Evolutionary conservation across 2,113 vertebrate genomes (phyloP), one percentile per base, ranked within the genome.

Genomic region (Periophthalmus modestus): DNA sequence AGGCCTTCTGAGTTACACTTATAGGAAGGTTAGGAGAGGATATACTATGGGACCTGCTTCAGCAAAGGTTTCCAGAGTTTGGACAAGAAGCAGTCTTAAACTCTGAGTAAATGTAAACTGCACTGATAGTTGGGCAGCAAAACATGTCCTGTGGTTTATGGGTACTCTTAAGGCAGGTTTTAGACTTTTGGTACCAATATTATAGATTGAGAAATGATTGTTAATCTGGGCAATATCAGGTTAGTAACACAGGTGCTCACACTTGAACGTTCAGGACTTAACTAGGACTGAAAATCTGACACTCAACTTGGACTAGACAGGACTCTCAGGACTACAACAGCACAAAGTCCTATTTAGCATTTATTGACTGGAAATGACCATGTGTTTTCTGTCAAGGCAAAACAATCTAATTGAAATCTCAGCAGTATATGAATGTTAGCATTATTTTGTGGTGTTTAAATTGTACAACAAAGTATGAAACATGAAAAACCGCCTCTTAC

Each of bases 401-500:
- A 62, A 62, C 16, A 15, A 11, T 16, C 16, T 23, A 21, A 9
- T 57, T 23, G 21, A 23, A 62, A 16, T 62, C 28, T 62, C 18
- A 9, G 23, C 24, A 18, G 28, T 28, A 33, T 23, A 67, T 48
- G 57, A 78, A 75, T 68, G 36, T 63, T 71, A 68, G 61, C 18
- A 47, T 16, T 0, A 54, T 39, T 73, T 39, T 46, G 68, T 74
- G 19, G 66, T 67, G 67, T 73, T 80, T 70, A 82, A 78, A 77
- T 57, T 77, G 68, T 55, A 68, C n/a, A 68, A 75, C 63, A 78
- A 81, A 68, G 14, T 28, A 24, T 52, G 14, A 21, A 24, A 68
- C 73, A 50, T 68, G 47, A 61, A 43, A 77, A 74, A 13, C 46
- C n/a, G 72, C 80, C 65, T 33, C 68, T 76, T 61, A 72, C 71